These are phyloP conservation scores for Fragum whitleyi DNA, from an alignment of 2,888 invertebrate genomes.

Conservation along the genomic window DNA sequence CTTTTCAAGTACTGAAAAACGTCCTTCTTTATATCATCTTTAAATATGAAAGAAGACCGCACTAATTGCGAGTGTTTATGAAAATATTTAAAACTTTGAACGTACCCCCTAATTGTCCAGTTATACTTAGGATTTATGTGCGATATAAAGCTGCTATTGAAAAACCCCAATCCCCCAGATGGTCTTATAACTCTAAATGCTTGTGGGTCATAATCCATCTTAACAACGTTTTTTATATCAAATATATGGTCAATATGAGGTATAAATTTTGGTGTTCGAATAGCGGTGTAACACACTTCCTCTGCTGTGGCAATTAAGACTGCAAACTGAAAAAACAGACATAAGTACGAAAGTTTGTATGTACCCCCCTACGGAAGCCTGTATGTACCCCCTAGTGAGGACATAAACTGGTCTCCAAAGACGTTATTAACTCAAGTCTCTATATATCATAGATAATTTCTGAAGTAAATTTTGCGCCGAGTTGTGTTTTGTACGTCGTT, in stretches of 20 bases:
- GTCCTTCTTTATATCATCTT: not conserved
- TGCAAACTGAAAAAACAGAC: not conserved
- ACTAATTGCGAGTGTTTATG: not conserved
- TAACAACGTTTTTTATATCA: not conserved
- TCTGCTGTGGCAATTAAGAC: not conserved
- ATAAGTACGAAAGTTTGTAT: too few species aligned
- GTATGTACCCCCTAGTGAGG: too few species aligned
- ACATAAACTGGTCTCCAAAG: too few species aligned
- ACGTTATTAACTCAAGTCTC: too few species aligned
- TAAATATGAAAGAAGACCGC: not conserved
- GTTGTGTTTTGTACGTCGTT: too few species aligned
- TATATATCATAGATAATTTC: too few species aligned
- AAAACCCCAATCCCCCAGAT: not conserved
- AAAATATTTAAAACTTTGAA: not conserved
- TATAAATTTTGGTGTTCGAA: not conserved
- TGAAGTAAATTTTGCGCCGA: too few species aligned
- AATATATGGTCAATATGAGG: not conserved
- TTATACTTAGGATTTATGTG: not conserved
- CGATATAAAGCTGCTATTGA: not conserved
- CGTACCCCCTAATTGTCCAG: not conserved
- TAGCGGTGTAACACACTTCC: not conserved
- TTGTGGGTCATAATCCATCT: not conserved
- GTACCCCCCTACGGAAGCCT: too few species aligned
- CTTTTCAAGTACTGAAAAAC: not conserved
- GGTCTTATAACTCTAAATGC: not conserved